These are phyloP conservation scores for Araneus ventricosus DNA, from an alignment of 1,140 invertebrate species.

Conservation along the genomic window DNA sequence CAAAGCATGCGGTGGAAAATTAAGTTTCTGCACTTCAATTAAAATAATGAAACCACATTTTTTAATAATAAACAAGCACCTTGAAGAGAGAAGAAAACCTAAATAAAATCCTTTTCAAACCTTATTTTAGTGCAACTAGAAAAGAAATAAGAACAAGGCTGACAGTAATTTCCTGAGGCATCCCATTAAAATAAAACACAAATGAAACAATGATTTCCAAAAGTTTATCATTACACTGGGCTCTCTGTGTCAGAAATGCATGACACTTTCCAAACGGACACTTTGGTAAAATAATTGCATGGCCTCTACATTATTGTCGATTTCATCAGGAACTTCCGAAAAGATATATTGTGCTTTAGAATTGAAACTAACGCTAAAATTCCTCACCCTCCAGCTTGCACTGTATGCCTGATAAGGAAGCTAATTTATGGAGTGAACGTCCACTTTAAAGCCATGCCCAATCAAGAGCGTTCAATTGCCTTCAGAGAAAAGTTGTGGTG, in stretches of 20 bases:
- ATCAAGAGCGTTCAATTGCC: constrained; percentile 44
- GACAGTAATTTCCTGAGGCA: too few species aligned
- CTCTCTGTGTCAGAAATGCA: background rate
- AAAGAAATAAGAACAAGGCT: too few species aligned
- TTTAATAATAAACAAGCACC: too few species aligned
- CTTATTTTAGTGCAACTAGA: too few species aligned
- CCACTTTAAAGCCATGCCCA: constrained; percentile 50
- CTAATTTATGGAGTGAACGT: constrained; percentile 30
- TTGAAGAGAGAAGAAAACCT: too few species aligned
- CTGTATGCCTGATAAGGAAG: background rate
- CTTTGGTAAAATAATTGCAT: background rate
- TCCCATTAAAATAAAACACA: too few species aligned
- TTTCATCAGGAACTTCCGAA: background rate
- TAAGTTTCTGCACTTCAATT: too few species aligned
- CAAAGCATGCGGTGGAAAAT: too few species aligned
- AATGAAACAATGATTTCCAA: too few species aligned
- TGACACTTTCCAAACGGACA: background rate
- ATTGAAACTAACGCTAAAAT: constrained; percentile 40
- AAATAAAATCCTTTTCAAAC: too few species aligned
- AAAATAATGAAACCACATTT: too few species aligned
- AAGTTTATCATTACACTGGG: too few species aligned
- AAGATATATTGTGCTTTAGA: constrained; percentile 35
- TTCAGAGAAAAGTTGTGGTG: constrained; percentile 38
- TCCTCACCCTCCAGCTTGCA: background rate
- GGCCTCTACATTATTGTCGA: background rate